Evolutionary conservation across 2,888 invertebrate species (phyloP).

Genomic region (Byasa hedistus): DNA sequence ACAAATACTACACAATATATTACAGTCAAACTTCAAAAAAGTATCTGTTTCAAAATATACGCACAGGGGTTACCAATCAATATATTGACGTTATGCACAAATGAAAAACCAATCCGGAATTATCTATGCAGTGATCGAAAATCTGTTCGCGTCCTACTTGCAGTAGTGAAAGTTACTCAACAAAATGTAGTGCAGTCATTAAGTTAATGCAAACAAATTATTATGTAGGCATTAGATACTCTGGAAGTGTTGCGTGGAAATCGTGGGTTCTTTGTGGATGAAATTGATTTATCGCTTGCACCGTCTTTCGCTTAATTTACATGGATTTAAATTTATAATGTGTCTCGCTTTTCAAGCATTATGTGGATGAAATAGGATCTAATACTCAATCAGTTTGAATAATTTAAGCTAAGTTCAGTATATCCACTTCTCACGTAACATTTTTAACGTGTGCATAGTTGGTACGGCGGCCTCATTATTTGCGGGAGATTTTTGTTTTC

Average conservation of each 20-base stretch:
- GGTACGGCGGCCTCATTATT: constrained; percentile 11
- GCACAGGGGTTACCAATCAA: background rate
- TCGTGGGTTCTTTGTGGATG: background rate
- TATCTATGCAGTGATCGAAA: constrained; percentile 1
- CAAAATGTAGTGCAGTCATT: background rate
- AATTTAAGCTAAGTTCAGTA: background rate
- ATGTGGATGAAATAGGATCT: background rate
- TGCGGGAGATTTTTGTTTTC: constrained; percentile 11
- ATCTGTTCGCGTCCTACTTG: background rate
- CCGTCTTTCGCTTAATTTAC: background rate
- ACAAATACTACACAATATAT: too few species aligned
- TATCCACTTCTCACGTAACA: constrained; percentile 18
- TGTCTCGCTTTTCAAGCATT: background rate
- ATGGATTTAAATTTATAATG: background rate
- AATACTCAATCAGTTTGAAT: background rate
- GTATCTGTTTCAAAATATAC: too few species aligned
- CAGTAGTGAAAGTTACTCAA: constrained; percentile 1
- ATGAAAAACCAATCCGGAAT: background rate
- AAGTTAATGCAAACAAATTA: background rate
- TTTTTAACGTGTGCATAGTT: constrained; percentile 7
- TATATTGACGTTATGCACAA: background rate
- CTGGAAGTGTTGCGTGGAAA: background rate
- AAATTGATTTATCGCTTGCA: background rate
- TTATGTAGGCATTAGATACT: background rate
- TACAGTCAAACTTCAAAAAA: too few species aligned